These are phyloP conservation scores for Scelioninae gen. 1 DNA, from an alignment of 2,888 invertebrate genomes.

Conservation along the genomic window DNA sequence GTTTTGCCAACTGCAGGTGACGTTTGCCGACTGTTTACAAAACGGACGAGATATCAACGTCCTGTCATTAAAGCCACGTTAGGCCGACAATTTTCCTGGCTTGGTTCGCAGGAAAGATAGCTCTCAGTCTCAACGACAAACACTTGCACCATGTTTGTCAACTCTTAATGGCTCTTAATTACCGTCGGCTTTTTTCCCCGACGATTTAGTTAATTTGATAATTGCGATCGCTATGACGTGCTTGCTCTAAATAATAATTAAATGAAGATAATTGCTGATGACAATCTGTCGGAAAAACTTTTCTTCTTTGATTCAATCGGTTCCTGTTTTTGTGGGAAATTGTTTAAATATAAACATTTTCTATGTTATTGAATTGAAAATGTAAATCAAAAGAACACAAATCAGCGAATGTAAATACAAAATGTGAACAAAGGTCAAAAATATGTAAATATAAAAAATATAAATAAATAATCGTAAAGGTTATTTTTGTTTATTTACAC, in stretches of 20 bases:
- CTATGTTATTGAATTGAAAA: too few species aligned
- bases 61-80: conserved; percentile 58
- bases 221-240: conserved; percentile 38
- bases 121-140: conserved; percentile 47
- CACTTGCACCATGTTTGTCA: conserved; percentile 63
- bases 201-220: conserved; percentile 57
- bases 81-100: conserved; percentile 55
- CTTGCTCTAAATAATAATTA: conserved; percentile 52
- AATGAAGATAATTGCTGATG: conserved; percentile 27
- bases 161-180: conserved; percentile 57
- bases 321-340: too few species aligned
- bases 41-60: conserved; percentile 66
- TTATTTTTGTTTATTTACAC: too few species aligned
- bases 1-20: conserved; percentile 52
- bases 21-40: conserved; percentile 64
- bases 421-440: too few species aligned
- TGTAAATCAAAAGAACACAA: too few species aligned
- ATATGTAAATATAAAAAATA: too few species aligned
- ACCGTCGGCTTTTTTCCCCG: conserved; percentile 20
- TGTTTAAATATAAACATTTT: too few species aligned
- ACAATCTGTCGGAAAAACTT: conserved; percentile 27
- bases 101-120: conserved; percentile 46
- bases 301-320: too few species aligned
- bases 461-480: too few species aligned
- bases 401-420: too few species aligned